These are phyloP conservation scores for Caenorhabditis sinica DNA, from an alignment of 2,888 invertebrate species.

Conservation along the genomic window DNA sequence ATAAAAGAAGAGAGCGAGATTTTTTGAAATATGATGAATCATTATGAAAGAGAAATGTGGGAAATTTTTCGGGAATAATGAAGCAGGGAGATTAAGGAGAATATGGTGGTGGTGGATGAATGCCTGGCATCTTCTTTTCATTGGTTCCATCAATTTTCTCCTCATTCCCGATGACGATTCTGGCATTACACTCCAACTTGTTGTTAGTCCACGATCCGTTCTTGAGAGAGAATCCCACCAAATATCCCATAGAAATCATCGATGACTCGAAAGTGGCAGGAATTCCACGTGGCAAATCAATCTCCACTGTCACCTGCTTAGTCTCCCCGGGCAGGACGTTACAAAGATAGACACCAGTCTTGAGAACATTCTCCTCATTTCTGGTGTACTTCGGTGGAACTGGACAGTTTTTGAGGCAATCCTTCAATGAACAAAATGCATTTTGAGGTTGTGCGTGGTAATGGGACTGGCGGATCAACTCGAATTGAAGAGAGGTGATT, in stretches of 20 bases:
- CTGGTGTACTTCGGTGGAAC: background rate
- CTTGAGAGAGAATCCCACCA: constrained; percentile 13
- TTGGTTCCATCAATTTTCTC: constrained; percentile 2
- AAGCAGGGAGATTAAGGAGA: background rate
- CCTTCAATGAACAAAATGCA: background rate
- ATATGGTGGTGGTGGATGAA: constrained; percentile 37
- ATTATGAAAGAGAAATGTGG: background rate
- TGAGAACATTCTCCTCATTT: background rate
- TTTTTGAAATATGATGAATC: too few species aligned
- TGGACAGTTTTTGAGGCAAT: constrained; percentile 17
- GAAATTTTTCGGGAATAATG: background rate
- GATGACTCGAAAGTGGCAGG: constrained; percentile 26
- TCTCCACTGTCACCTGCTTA: constrained; percentile 1
- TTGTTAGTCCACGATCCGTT: constrained; percentile 28
- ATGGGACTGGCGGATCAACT: constrained; percentile 43
- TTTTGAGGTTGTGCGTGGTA: constrained; percentile 23
- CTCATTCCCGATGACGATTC: constrained; percentile 32
- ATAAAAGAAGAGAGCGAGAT: too few species aligned
- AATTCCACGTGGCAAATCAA: background rate
- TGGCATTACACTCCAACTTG: constrained; percentile 12
- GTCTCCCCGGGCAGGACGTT: background rate
- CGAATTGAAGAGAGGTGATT: constrained; percentile 15
- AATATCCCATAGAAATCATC: constrained; percentile 43
- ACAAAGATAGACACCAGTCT: background rate
- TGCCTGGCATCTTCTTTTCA: background rate